A percentile compares a stretch with the other conserved stretches of the same genome.
phyloP scores from a whole-genome alignment of 2,797 vertebrate species.

The Delichon dasypus region DNA sequence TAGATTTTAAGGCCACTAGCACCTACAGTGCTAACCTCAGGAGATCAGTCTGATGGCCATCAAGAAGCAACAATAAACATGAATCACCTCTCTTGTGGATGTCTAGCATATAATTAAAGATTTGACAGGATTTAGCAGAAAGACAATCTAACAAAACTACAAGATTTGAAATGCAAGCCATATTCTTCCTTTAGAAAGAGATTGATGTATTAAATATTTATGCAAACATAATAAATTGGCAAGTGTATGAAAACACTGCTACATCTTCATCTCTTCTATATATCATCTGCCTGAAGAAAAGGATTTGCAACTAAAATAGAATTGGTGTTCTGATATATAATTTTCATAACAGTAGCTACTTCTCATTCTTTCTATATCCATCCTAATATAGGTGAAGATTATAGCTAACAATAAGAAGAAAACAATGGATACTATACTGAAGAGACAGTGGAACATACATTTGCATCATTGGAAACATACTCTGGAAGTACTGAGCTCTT shows the following conservation, averaged over 20 bases:
- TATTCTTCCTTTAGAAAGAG: slow-evolving; percentile 65
- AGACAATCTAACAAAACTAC: slow-evolving; percentile 32
- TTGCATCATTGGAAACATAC: background rate
- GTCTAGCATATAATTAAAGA: slow-evolving; percentile 33
- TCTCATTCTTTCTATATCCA: slow-evolving; percentile 6
- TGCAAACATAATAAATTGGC: slow-evolving; percentile 74
- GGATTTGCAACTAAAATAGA: slow-evolving; percentile 54
- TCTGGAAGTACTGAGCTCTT: background rate
- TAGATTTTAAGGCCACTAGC: background rate
- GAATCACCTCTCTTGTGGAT: background rate
- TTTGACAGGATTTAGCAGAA: slow-evolving; percentile 32
- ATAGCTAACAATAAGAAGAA: slow-evolving; percentile 23
- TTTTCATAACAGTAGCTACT: slow-evolving; percentile 18
- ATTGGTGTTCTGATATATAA: slow-evolving; percentile 25
- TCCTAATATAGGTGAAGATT: slow-evolving; percentile 48
- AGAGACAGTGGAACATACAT: background rate
- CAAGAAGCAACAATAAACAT: background rate
- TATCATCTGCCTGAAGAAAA: slow-evolving; percentile 64
- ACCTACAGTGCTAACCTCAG: background rate
- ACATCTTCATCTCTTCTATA: slow-evolving; percentile 64
- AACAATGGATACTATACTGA: slow-evolving; percentile 24
- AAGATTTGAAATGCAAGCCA: slow-evolving; percentile 57
- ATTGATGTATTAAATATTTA: slow-evolving; percentile 78
- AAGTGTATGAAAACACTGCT: slow-evolving; percentile 73
- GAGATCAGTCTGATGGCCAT: background rate